Base-by-base conservation (phyloP, 2,113 vertebrate genomes). In the Pteropus alecto region DNA sequence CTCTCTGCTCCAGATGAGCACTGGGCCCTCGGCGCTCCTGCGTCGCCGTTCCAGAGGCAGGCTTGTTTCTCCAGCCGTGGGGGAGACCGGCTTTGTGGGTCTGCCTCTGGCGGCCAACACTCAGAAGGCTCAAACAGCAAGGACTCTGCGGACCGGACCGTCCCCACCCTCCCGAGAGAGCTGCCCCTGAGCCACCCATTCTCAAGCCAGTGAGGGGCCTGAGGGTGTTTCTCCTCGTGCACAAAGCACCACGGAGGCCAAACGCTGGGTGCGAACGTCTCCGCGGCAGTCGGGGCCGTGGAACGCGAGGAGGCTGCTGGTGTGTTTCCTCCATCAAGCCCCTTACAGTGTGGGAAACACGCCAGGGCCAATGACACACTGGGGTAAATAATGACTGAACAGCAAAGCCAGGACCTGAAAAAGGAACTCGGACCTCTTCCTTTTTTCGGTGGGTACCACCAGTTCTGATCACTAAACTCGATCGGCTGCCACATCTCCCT, bases 211-310 rank as follows among this genome's bases (percentile, higher is more conserved):
- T 0, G 6, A 11, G 16, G 35, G 5, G 15, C 26, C 78, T 9
- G 13, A 0, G 21, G 38, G 12, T 3, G 12, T 48, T 56, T 41
- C 21, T 26, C 19, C 6, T 1, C 24, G 12, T 3, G 26, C 21
- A 30, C 30, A 18, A 11, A 58, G 22, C 18, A 63, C 19, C n/a
- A 38, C 6, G 4, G 6, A 51, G 54, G 41, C 13, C 16, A 54
- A n/a, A 22, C 2, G 1, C 4, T 13, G 38, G 19, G 11, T 67
- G 28, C 7, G 2, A 43, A 43, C 6, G 51, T 43, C 1, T 8
- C 13, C 51, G 21, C 38, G 54, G 33, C 0, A 0, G 0, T 2
- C 16, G 12, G n/a, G 1, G 16, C 21, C 58, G 9, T 1, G 3
- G 65, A 18, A 54, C 4, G 2, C 30, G 14, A 11, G 48, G 26